phyloP scores from a whole-genome alignment of 2,797 vertebrate species.

The Pipistrellus pipistrellus region DNA sequence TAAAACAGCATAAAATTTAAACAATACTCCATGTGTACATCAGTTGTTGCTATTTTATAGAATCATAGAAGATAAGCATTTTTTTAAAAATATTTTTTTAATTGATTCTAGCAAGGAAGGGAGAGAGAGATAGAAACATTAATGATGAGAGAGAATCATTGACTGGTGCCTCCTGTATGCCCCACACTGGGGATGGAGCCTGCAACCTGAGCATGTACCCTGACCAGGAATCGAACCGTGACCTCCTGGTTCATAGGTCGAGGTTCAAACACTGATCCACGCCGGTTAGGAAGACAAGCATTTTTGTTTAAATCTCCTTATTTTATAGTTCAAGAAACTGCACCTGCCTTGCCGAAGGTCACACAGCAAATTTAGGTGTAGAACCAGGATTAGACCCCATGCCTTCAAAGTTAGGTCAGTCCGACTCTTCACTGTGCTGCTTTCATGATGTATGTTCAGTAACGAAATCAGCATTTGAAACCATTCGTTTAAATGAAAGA shows the following conservation, averaged over 20 bases:
- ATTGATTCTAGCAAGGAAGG: too few relatives aligned
- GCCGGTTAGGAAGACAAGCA: not conserved
- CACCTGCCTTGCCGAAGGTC: not conserved
- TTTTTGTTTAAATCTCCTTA: not conserved
- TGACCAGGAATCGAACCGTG: too few relatives aligned
- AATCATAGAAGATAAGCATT: slow-evolving; percentile 1
- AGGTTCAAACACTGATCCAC: too few relatives aligned
- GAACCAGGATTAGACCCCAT: not conserved
- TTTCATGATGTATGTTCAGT: not conserved
- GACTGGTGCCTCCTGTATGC: too few relatives aligned
- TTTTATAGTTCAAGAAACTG: slow-evolving; percentile 5
- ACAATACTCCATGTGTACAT: not conserved
- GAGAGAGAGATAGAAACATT: too few relatives aligned
- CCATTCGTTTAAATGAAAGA: slow-evolving; percentile 7
- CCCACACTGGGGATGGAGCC: too few relatives aligned
- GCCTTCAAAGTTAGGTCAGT: not conserved
- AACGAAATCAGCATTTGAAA: slow-evolving; percentile 24
- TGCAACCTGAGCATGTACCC: too few relatives aligned
- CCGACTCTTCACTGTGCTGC: not conserved
- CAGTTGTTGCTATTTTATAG: slow-evolving; percentile 46
- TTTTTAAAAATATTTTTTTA: not conserved
- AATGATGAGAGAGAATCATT: too few relatives aligned
- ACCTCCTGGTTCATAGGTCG: too few relatives aligned
- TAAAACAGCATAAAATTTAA: slow-evolving; percentile 41
- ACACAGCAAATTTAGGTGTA: not conserved